Evolutionary conservation across 2,113 vertebrate species (phyloP).

Genomic region (Cyanocitta stelleri): DNA sequence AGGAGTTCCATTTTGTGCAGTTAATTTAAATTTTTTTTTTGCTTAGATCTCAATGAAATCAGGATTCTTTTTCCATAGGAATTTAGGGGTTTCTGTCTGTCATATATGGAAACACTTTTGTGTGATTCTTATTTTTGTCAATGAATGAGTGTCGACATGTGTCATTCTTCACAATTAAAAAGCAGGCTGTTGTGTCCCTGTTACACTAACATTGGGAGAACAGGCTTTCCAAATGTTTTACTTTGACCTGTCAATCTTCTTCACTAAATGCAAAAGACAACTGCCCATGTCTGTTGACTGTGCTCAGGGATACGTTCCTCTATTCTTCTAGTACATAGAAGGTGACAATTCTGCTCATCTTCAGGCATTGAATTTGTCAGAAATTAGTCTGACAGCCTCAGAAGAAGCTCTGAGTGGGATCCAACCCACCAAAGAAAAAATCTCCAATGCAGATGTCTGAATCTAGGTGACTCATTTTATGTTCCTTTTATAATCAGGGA

Average conservation of each 20-base stretch:
- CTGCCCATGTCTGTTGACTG: background rate
- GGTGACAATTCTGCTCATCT: background rate
- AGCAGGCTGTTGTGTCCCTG: background rate
- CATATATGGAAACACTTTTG: rapidly evolving
- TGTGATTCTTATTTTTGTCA: background rate
- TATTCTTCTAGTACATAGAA: background rate
- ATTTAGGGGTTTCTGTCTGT: background rate
- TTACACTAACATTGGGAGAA: background rate
- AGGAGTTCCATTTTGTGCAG: background rate
- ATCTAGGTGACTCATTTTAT: background rate
- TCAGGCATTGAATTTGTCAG: background rate
- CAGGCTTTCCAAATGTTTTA: background rate
- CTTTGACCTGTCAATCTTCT: background rate
- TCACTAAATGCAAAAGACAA: background rate
- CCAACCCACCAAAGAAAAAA: background rate
- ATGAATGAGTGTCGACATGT: background rate
- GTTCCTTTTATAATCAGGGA: background rate
- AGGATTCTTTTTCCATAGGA: background rate
- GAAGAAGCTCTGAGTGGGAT: background rate
- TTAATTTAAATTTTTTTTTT: background rate
- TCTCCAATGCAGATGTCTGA: background rate
- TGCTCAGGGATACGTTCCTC: background rate
- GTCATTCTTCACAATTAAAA: background rate
- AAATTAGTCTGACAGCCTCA: background rate
- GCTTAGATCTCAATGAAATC: background rate